Evolutionary conservation across 2,888 invertebrate species (phyloP), one percentile per base, ranked within the genome.

Genomic region (Drosophila rellima): DNA sequence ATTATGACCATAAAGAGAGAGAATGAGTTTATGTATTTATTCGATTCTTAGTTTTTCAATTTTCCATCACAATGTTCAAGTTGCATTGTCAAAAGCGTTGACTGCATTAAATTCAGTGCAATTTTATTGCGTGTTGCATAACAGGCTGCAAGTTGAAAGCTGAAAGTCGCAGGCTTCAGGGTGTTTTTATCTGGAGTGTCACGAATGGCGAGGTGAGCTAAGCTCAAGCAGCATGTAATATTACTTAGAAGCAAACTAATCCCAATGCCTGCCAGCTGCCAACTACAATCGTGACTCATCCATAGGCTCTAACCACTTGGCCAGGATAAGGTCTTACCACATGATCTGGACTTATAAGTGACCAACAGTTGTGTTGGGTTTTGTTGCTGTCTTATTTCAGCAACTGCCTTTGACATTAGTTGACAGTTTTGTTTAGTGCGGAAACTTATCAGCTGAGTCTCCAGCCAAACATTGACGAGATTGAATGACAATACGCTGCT

Each of bases 211-310:
- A 37, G 50, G 26, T 45, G 60, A 61, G 33, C 20, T n/a, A 11
- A 66, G 61, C 69, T 80, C 74, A 73, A 74, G 69, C 48, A 69
- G 74, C 70, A 74, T 65, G 72, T 73, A 80, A 86, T 77, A 74
- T 86, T 77, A 77, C 78, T 82, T 82, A 77, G 78, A 70, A 66
- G 69, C 63, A 72, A 74, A 72, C 69, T 73, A 86, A 80, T 86
- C 77, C 73, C 64, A 69, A 56, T 47, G 67, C 50, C 66, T 60
- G 66, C 56, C 64, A 68, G n/a, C 31, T 50, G 54, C 29, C 80
- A 76, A 63, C 40, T 57, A 71, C 64, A 66, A 57, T 33, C 48
- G 8, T 48, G 33, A 18, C 48, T 48, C 47, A 18, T 31, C n/a
- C 20, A n/a, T 23, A n/a, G 23, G 20, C 50, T 35, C 50, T 8